These are phyloP conservation scores for Lathamus discolor DNA, from an alignment of 2,113 vertebrate species.

Conservation along the genomic window DNA sequence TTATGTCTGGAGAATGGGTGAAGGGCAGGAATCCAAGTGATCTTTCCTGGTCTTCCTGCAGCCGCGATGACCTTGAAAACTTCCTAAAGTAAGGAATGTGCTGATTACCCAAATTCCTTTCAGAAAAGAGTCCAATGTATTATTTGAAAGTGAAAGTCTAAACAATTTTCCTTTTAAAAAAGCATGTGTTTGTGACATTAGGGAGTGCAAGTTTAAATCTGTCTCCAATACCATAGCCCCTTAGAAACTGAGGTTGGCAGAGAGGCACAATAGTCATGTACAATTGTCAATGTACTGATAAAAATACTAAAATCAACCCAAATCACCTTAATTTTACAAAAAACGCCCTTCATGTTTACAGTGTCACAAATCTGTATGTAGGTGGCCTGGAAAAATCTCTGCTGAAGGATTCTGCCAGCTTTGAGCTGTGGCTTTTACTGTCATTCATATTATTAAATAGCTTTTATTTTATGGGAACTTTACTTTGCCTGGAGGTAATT, in stretches of 20 bases:
- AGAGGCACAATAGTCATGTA: not conserved
- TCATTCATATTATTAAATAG: not conserved
- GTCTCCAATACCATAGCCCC: not conserved
- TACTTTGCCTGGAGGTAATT: not conserved
- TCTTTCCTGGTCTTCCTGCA: constrained; percentile 96
- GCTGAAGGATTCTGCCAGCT: not conserved
- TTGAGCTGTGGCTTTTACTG: not conserved
- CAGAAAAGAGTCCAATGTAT: not conserved
- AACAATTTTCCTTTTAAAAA: not conserved
- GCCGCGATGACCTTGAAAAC: constrained; percentile 90
- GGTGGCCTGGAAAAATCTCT: not conserved
- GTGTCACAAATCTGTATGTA: not conserved
- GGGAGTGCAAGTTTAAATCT: not conserved
- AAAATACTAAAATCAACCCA: not conserved
- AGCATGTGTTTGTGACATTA: not conserved
- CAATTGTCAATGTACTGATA: not conserved
- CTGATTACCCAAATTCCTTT: not conserved
- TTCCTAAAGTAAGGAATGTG: constrained; percentile 88
- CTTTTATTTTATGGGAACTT: not conserved
- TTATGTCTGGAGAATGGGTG: constrained; percentile 99
- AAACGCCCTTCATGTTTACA: not conserved
- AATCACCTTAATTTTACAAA: not conserved
- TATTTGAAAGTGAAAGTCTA: not conserved
- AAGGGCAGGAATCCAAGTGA: constrained; percentile 96
- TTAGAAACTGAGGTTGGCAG: not conserved